A percentile compares a stretch with the other conserved stretches of the same genome.
phyloP scores from a whole-genome alignment of 2,113 vertebrate species.

The Petaurus breviceps region DNA sequence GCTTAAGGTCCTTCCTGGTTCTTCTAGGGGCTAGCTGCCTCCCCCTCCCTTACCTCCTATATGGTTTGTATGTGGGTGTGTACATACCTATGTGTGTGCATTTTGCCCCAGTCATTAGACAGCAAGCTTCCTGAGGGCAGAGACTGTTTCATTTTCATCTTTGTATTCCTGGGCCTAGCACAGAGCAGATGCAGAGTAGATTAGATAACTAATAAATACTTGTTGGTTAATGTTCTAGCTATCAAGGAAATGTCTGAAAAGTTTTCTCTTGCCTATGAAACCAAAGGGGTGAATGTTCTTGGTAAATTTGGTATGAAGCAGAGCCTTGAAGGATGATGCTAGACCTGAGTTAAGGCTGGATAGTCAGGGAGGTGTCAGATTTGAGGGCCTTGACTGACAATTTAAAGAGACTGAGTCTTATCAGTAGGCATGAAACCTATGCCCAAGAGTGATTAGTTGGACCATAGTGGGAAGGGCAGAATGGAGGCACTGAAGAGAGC shows the following conservation, averaged over 20 bases:
- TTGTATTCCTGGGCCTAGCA: too few species aligned
- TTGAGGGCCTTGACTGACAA: neutral
- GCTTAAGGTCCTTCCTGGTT: neutral
- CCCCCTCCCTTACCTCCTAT: neutral
- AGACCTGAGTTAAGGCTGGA: neutral
- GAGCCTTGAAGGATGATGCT: neutral
- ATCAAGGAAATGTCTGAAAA: neutral
- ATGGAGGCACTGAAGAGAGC: too few species aligned
- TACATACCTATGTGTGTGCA: neutral
- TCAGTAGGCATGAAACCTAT: too few species aligned
- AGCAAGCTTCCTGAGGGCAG: neutral
- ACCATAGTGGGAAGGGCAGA: too few species aligned
- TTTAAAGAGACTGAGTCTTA: too few species aligned
- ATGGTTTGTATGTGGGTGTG: neutral
- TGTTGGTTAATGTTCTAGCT: too few species aligned
- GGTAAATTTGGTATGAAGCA: neutral
- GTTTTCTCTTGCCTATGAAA: constrained; percentile 35
- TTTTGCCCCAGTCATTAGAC: neutral
- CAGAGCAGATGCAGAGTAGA: too few species aligned
- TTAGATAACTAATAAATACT: too few species aligned
- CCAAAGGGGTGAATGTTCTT: constrained; percentile 1
- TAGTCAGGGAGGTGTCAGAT: neutral
- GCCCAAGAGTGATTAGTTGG: too few species aligned
- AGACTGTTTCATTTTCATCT: too few species aligned
- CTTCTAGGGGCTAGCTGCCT: neutral